phyloP scores from a whole-genome alignment of 2,113 vertebrate species.

The Plecturocebus donacophilus region DNA sequence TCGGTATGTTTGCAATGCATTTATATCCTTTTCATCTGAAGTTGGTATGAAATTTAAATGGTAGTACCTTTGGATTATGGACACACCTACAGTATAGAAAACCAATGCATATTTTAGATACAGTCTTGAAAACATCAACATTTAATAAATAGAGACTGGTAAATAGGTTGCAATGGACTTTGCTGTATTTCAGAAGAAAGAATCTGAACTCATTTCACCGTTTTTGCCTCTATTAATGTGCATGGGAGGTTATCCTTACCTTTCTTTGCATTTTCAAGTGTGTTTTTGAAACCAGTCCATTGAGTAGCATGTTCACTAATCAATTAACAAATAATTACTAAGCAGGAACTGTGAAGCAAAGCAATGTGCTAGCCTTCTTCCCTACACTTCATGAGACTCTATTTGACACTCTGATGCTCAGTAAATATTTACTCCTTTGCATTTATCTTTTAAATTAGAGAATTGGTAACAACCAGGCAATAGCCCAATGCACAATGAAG shows the following conservation, averaged over 20 bases:
- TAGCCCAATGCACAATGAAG: neutral
- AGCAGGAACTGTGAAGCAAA: conserved; percentile 34
- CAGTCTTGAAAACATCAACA: neutral
- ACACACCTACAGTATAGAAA: neutral
- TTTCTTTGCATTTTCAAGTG: conserved; percentile 20
- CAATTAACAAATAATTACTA: conserved; percentile 52
- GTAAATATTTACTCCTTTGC: conserved; percentile 63
- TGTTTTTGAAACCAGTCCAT: neutral
- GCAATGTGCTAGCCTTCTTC: neutral
- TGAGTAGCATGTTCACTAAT: conserved; percentile 20
- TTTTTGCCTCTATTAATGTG: neutral
- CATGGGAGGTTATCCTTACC: neutral
- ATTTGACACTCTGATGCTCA: conserved; percentile 39
- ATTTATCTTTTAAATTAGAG: conserved; percentile 59
- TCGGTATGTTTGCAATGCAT: conserved; percentile 41
- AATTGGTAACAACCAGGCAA: conserved; percentile 5
- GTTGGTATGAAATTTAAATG: conserved; percentile 41
- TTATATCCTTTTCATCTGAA: conserved; percentile 40
- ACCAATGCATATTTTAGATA: conserved; percentile 7
- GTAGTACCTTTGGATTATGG: neutral
- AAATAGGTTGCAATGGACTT: neutral
- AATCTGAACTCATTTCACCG: neutral
- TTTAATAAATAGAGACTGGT: neutral
- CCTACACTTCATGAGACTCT: neutral
- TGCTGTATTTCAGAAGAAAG: neutral